These are phyloP conservation scores for Leuctra nigra DNA, from an alignment of 2,888 invertebrate species.

Conservation along the genomic window DNA sequence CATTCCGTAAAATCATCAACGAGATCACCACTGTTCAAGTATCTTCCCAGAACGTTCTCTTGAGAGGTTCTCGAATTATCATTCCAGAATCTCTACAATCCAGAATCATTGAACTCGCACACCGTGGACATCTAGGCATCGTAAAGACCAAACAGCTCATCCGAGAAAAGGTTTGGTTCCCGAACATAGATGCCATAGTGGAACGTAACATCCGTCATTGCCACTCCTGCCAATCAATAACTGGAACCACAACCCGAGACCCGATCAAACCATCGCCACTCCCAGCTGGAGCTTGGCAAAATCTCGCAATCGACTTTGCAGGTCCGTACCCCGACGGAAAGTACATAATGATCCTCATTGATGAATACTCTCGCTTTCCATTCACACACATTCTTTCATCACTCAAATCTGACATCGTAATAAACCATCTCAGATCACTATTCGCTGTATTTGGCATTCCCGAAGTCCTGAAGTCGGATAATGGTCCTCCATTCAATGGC, in stretches of 20 bases:
- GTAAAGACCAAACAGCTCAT: neutral
- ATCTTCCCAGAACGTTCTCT: neutral
- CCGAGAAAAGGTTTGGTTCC: conserved; percentile 9
- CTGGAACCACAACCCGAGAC: neutral
- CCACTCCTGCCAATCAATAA: neutral
- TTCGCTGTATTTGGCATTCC: neutral
- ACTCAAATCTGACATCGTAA: neutral
- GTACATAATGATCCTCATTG: neutral
- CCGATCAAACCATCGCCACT: neutral
- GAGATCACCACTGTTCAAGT: too few species aligned
- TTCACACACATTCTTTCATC: neutral
- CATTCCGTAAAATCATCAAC: neutral
- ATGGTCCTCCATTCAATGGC: neutral
- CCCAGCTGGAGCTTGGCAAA: neutral
- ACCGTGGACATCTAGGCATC: conserved; percentile 4
- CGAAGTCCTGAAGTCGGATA: neutral
- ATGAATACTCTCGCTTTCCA: conserved; percentile 3
- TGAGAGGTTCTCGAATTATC: neutral
- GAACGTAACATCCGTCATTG: neutral
- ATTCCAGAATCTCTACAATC: neutral
- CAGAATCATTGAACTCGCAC: neutral
- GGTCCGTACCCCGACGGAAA: conserved; percentile 3
- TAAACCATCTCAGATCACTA: neutral
- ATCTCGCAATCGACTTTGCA: conserved; percentile 1
- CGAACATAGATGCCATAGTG: neutral